A percentile compares a stretch with the other conserved stretches of the same genome.
phyloP scores from a whole-genome alignment of 2,113 vertebrate species.

The Anas platyrhynchos region DNA sequence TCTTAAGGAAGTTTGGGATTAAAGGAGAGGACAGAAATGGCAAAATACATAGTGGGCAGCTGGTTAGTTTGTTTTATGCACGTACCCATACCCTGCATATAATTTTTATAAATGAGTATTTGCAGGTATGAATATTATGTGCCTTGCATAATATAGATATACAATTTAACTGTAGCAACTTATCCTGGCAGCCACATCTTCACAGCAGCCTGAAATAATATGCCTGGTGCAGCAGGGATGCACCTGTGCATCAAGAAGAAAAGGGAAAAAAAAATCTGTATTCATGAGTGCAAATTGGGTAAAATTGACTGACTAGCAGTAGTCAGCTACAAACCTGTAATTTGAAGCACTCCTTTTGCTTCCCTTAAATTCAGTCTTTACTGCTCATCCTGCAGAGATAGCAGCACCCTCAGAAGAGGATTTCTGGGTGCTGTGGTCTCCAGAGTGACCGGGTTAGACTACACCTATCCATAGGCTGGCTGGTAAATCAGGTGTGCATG shows the following conservation, averaged over 20 bases:
- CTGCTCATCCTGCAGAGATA: neutral
- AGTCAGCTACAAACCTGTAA: slow-evolving; percentile 5
- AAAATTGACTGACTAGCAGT: slow-evolving; percentile 49
- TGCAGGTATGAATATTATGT: neutral
- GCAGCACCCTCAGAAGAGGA: neutral
- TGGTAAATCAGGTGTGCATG: neutral
- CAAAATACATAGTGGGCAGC: neutral
- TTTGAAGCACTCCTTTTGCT: neutral
- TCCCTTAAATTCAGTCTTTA: neutral
- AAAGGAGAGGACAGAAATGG: neutral
- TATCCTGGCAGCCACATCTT: slow-evolving; percentile 21
- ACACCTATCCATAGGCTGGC: neutral
- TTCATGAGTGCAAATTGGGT: slow-evolving; percentile 66
- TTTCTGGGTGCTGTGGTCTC: neutral
- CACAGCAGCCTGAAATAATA: slow-evolving; percentile 39
- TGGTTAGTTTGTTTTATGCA: neutral
- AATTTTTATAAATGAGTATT: neutral
- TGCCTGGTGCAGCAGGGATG: slow-evolving; percentile 30
- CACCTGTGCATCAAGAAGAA: slow-evolving; percentile 51
- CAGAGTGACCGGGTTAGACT: neutral
- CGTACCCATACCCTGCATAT: neutral
- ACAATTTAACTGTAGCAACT: neutral
- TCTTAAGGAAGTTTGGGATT: neutral
- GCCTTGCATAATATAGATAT: neutral
- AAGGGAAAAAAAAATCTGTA: slow-evolving; percentile 3